Percentiles rank a stretch among this genome's conserved stretches.
Conservation (phyloP, 2,797 vertebrate species). For the Hipposideros larvatus region DNA sequence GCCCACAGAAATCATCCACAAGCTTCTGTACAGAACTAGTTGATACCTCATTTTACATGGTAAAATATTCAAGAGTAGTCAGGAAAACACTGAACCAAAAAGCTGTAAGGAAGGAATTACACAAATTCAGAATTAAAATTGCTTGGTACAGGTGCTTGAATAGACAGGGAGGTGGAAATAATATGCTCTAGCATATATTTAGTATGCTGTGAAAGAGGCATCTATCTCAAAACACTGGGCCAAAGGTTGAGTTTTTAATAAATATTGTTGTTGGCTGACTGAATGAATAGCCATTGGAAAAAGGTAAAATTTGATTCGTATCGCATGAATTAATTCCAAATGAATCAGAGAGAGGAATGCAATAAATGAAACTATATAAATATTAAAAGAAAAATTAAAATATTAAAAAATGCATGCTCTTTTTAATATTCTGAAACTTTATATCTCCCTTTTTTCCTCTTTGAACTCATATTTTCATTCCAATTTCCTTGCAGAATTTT, state of each 20-base stretch:
- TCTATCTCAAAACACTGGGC: not conserved
- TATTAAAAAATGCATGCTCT: not conserved
- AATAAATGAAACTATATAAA: not conserved
- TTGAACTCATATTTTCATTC: not conserved
- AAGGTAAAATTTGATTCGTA: not conserved
- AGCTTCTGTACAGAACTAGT: not conserved
- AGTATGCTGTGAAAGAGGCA: not conserved
- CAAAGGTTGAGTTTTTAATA: not conserved
- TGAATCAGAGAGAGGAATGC: not conserved
- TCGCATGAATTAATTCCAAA: not conserved
- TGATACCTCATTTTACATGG: not conserved
- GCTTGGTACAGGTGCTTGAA: not conserved
- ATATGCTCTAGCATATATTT: not conserved
- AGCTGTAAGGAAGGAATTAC: not conserved
- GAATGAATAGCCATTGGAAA: not conserved
- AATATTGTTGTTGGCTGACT: not conserved
- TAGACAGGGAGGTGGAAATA: not conserved
- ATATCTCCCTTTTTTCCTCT: not conserved
- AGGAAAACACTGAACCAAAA: not conserved
- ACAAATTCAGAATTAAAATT: not conserved
- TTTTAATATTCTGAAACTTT: not conserved
- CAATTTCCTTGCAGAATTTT: slow-evolving; percentile 7
- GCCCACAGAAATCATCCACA: not conserved
- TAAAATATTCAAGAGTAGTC: not conserved
- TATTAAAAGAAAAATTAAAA: not conserved